Evolutionary conservation across 2,797 vertebrate species (phyloP), one percentile per base, ranked within the genome.

Genomic region (Betta splendens): DNA sequence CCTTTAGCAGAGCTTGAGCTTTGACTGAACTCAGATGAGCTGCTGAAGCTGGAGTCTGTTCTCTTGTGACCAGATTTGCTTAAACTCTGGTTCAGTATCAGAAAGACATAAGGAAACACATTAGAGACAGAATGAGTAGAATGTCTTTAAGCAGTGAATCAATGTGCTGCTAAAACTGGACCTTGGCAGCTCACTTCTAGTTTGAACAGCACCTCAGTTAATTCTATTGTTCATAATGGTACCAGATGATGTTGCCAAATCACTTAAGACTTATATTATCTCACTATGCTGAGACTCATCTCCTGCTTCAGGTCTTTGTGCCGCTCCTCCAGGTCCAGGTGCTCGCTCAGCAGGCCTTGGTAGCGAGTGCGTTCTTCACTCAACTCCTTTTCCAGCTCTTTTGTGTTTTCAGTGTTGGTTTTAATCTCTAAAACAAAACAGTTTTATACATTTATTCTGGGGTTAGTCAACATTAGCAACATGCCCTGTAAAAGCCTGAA

Each of bases 331-430:
- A 99, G 85, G 42, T 93, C 91, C 77, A 94, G 93, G 84, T 97
- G 94, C 70, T 98, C 95, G 61, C 94, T 94, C 64, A 99, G 92
- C 48, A 99, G 94, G 85, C 90, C 95, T 87, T 98, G 96, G 78
- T 98, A 98, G 56, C 94, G 93, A 17, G 93, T 80, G 16, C 95
- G 90, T 42, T 98, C 96, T 23, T 96, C 96, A 0, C 90, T 92
- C 67, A 98, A 87, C 44, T 96, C 94, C 1, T 92, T 90, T 81
- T 96, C 93, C 56, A 98, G 77, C 59, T 93, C 93, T 69, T 93
- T 93, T 0, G 90, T 93, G 84, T 92, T 90, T 76, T 94, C 93
- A 16, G 77, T 39, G 10, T 94, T 72, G 58, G 83, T 90, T 83
- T 89, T 92, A n/a, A 72, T 71, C 6, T 81, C 89, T 90, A 58